Evolutionary conservation across 2,113 vertebrate species (phyloP), one percentile per base, ranked within the genome.

Genomic region (Dromaius novaehollandiae): DNA sequence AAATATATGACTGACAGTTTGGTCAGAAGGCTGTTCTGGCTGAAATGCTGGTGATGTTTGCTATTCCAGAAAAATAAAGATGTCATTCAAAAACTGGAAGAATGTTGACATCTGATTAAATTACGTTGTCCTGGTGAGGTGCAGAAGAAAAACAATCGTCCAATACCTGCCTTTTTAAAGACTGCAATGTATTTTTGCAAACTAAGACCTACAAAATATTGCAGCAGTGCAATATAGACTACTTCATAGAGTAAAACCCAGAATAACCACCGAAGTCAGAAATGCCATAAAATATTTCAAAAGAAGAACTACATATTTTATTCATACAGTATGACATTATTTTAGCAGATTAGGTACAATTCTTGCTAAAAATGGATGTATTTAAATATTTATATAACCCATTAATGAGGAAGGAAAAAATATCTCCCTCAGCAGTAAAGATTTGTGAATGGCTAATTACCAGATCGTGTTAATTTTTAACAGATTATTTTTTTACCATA

Each of bases 321-420:
- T 95, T 92, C 15, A 81, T 42, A 42, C 38, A 51, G 2, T 25
- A 86, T 90, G 63, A 51, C 16, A 60, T 74, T 94, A 66, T 88
- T 5, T 81, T 83, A 91, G 55, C 14, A 89, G 79, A 87, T 82
- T 83, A 70, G 17, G 50, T 81, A 86, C 2, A 78, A 86, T 71
- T 86, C 20, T 74, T 71, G 13, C 40, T 92, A 80, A 89, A 69
- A 91, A 53, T n/a, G 28, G 9, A 50, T 82, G 40, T 63, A 76
- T 61, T 91, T 88, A 91, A 92, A 88, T 91, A 95, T 95, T 91
- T 90, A 94, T 91, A 65, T 69, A 86, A 48, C 6, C 3, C 9
- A 68, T 90, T 93, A 77, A 83, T 95, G 82, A 44, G 21, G 26
- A 82, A 65, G 19, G 44, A 69, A 88, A 95, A 38, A 82, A 83